Evolutionary conservation across 1,140 invertebrate species (phyloP).

Genomic region (Aphidius gifuensis): DNA sequence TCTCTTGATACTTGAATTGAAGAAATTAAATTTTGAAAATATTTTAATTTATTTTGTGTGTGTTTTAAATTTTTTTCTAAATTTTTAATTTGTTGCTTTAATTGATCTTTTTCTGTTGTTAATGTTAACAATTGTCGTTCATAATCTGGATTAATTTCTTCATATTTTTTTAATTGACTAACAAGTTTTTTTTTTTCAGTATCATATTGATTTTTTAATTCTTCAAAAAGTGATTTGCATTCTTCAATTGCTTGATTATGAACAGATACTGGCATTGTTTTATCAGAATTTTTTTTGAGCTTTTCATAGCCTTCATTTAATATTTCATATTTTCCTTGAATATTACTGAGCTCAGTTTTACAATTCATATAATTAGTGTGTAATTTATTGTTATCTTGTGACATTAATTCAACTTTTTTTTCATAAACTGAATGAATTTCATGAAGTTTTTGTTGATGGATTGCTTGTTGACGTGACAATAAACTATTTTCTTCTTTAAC

Average conservation of each 20-base stretch:
- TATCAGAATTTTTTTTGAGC: conserved; percentile 54
- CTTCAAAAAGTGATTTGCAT: conserved; percentile 63
- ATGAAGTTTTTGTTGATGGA: conserved; percentile 60
- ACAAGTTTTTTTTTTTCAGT: conserved; percentile 55
- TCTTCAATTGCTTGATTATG: conserved; percentile 61
- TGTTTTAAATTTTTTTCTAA: conserved; percentile 55
- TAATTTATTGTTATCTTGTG: conserved; percentile 60
- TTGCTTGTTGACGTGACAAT: conserved; percentile 50
- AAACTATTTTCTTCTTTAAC: conserved; percentile 62
- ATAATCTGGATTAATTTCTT: conserved; percentile 47
- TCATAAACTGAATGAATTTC: conserved; percentile 62
- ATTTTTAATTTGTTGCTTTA: conserved; percentile 48
- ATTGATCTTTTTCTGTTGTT: conserved; percentile 52
- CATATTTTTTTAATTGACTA: conserved; percentile 45
- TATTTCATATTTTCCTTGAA: conserved; percentile 58
- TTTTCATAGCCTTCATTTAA: conserved; percentile 56
- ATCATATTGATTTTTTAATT: conserved; percentile 62
- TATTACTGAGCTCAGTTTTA: conserved; percentile 57
- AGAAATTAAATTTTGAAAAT: conserved; percentile 49
- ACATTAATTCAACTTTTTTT: conserved; percentile 59
- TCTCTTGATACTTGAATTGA: conserved; percentile 56
- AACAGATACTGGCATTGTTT: conserved; percentile 56
- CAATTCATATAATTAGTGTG: conserved; percentile 57
- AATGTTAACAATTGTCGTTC: conserved; percentile 47
- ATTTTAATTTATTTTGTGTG: conserved; percentile 50